Evolutionary conservation across 1,140 invertebrate species (phyloP).

Genomic region (Bombus fervidus): DNA sequence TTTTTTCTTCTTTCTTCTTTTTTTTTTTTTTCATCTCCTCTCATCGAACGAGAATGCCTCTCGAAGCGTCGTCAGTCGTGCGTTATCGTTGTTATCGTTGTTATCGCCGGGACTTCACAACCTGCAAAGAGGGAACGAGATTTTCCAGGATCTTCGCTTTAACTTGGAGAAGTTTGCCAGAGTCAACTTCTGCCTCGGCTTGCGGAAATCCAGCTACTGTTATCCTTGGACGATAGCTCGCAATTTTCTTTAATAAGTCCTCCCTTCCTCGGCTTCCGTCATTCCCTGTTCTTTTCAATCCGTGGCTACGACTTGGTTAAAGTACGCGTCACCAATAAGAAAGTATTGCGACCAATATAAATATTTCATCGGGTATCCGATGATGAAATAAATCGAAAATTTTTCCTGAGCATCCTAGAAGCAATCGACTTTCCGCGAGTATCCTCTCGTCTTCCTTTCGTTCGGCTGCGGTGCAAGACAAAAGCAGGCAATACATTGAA

Average conservation of each 20-base stretch:
- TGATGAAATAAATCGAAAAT: too few relatives aligned
- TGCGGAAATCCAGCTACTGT: not conserved
- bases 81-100: constrained; percentile 10
- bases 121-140: not conserved
- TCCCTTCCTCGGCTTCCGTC: too few relatives aligned
- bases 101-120: not conserved
- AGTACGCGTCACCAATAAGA: too few relatives aligned
- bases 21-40: not conserved
- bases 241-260: constrained; percentile 9
- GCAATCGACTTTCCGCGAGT: not conserved
- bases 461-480: not conserved
- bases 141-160: constrained; percentile 10
- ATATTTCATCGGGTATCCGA: not conserved
- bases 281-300: not conserved
- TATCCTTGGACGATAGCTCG: constrained; percentile 3
- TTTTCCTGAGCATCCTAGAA: too few relatives aligned
- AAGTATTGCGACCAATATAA: not conserved
- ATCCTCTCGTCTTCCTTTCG: not conserved
- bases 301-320: not conserved
- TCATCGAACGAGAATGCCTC: not conserved
- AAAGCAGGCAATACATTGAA: not conserved
- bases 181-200: not conserved
- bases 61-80: not conserved
- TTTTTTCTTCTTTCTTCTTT: not conserved
- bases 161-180: not conserved